Conservation (phyloP, 2,888 invertebrate genomes). For the Alcis repandata region DNA sequence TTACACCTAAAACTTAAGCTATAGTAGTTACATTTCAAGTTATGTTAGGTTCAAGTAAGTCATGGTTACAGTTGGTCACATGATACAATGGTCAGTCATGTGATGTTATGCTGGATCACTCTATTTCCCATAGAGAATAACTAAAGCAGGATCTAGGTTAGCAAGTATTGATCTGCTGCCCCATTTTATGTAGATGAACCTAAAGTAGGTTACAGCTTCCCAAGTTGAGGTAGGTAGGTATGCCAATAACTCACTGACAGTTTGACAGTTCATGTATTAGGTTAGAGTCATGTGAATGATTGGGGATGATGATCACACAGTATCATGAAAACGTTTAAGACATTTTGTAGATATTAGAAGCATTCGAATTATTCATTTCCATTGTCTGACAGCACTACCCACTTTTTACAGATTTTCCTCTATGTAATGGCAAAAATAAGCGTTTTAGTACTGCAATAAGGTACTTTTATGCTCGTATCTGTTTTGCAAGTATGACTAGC, state of each 20-base stretch:
- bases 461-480: not conserved
- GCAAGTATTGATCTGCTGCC: conserved; percentile 27
- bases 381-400: not conserved
- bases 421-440: not conserved
- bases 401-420: not conserved
- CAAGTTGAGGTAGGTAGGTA: conserved; percentile 18
- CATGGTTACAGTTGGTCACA: conserved; percentile 68
- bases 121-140: conserved; percentile 2
- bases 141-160: conserved; percentile 9
- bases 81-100: conserved; percentile 69
- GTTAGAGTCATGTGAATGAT: conserved; percentile 2
- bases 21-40: conserved; percentile 9
- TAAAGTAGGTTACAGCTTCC: conserved; percentile 21
- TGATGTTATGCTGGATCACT: conserved; percentile 54
- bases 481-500: not conserved
- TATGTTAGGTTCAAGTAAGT: conserved; percentile 12
- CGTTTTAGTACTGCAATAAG: not conserved
- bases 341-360: not conserved
- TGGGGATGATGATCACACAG: not conserved
- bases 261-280: conserved; percentile 11
- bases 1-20: not conserved
- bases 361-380: conserved; percentile 1
- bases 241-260: not conserved
- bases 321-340: not conserved
- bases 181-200: conserved; percentile 16